Evolutionary conservation across 2,888 invertebrate species (phyloP).

Genomic region (Drosophila mercatorum): DNA sequence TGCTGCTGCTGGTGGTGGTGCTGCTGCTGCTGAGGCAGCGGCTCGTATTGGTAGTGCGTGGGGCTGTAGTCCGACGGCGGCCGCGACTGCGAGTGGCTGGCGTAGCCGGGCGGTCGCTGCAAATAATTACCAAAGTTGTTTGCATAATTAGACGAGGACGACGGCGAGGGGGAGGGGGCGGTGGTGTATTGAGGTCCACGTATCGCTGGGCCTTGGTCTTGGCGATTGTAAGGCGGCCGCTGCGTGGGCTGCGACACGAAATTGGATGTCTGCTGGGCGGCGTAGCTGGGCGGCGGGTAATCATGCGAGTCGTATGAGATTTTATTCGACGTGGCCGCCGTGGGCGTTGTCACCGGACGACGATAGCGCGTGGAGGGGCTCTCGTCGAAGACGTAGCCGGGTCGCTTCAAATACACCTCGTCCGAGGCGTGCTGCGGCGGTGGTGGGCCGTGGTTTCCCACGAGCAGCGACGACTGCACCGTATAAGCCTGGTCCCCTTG

Average conservation of each 20-base stretch:
- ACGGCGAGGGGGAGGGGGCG: neutral
- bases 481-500: conserved; percentile 75
- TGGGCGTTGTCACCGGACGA: conserved; percentile 50
- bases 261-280: conserved; percentile 70
- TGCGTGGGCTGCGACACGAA: conserved; percentile 59
- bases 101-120: conserved; percentile 67
- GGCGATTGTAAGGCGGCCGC: conserved; percentile 66
- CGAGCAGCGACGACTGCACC: conserved; percentile 79
- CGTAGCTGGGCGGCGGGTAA: conserved; percentile 82
- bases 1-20: conserved; percentile 26
- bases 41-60: conserved; percentile 50
- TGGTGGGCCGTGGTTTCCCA: conserved; percentile 48
- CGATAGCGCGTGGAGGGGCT: conserved; percentile 56
- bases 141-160: conserved; percentile 82
- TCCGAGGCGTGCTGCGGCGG: conserved; percentile 30
- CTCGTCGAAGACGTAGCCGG: conserved; percentile 80
- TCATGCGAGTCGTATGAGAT: conserved; percentile 83
- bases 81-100: conserved; percentile 31
- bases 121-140: conserved; percentile 83
- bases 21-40: conserved; percentile 38
- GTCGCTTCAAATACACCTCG: conserved; percentile 68
- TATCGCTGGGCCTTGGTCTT: conserved; percentile 62
- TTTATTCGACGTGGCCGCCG: conserved; percentile 49
- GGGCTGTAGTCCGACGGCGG: conserved; percentile 24
- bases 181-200: conserved; percentile 26